Evolutionary conservation across 2,888 invertebrate genomes (phyloP).

Genomic region (Ormyrus labotus): DNA sequence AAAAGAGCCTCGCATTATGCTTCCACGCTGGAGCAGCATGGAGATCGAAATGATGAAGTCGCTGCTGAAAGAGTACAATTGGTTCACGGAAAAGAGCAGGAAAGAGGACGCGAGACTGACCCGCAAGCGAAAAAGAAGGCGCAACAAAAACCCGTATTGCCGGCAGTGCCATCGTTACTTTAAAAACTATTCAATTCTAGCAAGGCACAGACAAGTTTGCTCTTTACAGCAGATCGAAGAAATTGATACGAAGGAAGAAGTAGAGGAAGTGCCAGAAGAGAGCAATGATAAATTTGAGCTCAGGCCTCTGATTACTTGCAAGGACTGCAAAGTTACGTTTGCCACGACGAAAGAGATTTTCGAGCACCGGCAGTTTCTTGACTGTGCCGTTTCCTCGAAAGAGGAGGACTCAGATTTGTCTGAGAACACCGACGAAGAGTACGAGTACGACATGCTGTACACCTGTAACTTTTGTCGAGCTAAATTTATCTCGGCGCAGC

Average conservation of each 20-base stretch:
- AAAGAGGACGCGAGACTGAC: neutral
- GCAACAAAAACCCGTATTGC: conserved; percentile 20
- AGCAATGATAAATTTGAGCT: conserved; percentile 8
- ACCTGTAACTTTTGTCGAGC: conserved; percentile 55
- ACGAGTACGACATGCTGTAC: conserved; percentile 52
- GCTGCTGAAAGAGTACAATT: conserved; percentile 42
- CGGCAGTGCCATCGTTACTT: conserved; percentile 11
- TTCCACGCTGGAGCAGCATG: conserved; percentile 44
- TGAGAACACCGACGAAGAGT: conserved; percentile 51
- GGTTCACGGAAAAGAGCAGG: conserved; percentile 28
- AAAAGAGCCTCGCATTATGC: conserved; percentile 40
- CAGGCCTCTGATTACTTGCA: conserved; percentile 41
- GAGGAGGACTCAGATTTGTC: conserved; percentile 42
- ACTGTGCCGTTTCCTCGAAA: neutral
- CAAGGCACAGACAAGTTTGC: neutral
- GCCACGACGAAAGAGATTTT: conserved; percentile 35
- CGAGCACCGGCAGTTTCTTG: conserved; percentile 42
- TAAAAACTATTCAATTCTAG: neutral
- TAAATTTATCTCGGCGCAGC: conserved; percentile 53
- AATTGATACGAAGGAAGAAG: neutral
- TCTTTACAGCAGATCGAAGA: neutral
- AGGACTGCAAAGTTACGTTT: conserved; percentile 44
- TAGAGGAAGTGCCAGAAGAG: neutral
- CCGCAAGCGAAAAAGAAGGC: neutral
- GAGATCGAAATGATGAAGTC: conserved; percentile 54